A percentile compares a stretch with the other conserved stretches of the same genome.
Conservation (phyloP, 2,888 invertebrate genomes). For the Agapetus fuscipes region DNA sequence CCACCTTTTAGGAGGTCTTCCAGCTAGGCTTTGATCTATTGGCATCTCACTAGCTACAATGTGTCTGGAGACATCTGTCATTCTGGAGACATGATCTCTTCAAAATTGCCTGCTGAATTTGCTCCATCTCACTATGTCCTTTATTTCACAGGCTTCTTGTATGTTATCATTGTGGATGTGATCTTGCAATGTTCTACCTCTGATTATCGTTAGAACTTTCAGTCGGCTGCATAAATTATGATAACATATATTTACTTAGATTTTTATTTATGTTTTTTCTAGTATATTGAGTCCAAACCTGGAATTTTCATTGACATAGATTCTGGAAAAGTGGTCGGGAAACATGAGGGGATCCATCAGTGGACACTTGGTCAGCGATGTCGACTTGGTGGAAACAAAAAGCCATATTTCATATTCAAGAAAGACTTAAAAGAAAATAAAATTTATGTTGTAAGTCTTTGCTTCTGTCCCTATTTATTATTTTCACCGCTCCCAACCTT, state of each 20-base stretch:
- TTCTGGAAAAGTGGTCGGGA: conserved; percentile 62
- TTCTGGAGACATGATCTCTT: too few relatives aligned
- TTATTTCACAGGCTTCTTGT: too few relatives aligned
- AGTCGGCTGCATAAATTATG: conserved; percentile 21
- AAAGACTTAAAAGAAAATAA: conserved; percentile 60
- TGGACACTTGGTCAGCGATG: conserved; percentile 92
- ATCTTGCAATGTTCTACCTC: too few relatives aligned
- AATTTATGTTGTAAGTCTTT: conserved; percentile 62
- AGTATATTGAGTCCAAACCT: conserved; percentile 72
- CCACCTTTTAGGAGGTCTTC: too few relatives aligned
- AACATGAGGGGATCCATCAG: conserved; percentile 80
- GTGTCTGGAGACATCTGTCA: too few relatives aligned
- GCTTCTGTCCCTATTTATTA: neutral
- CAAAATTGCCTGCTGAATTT: too few relatives aligned
- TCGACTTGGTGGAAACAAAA: conserved; percentile 47
- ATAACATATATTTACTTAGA: neutral
- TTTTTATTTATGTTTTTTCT: conserved; percentile 23
- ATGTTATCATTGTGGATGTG: too few relatives aligned
- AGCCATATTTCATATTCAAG: conserved; percentile 65
- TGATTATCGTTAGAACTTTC: too few relatives aligned
- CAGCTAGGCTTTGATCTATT: too few relatives aligned
- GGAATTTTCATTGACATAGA: conserved; percentile 80
- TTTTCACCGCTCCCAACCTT: conserved; percentile 4
- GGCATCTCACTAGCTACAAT: too few relatives aligned
- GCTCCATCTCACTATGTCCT: too few relatives aligned